A percentile compares a stretch with the other conserved stretches of the same genome.
phyloP scores from a whole-genome alignment of 2,113 vertebrate species.

The Spermophilus dauricus region DNA sequence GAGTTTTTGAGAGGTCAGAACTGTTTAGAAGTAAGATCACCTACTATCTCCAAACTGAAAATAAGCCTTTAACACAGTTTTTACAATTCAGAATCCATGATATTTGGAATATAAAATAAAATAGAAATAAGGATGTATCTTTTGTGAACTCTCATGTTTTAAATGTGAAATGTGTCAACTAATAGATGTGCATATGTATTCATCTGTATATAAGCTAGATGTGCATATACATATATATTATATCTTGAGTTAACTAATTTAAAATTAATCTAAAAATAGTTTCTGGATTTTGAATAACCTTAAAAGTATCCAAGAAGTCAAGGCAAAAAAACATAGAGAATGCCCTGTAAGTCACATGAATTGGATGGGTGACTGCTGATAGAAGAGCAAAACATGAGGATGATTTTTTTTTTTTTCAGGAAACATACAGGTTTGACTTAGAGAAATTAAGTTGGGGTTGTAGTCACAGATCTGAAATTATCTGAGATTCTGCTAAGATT shows the following conservation, averaged over 20 bases:
- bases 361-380: background rate
- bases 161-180: slow-evolving; percentile 21
- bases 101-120: background rate
- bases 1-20: background rate
- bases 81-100: background rate
- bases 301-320: slow-evolving; percentile 7
- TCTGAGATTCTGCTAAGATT: slow-evolving; percentile 36
- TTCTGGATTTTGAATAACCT: slow-evolving; percentile 46
- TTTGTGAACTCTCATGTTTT: slow-evolving; percentile 44
- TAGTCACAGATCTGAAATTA: background rate
- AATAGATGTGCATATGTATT: background rate
- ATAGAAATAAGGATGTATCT: slow-evolving; percentile 27
- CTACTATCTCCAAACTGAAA: slow-evolving; percentile 10
- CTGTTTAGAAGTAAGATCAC: slow-evolving; percentile 31
- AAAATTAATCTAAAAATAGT: slow-evolving; percentile 8
- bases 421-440: background rate
- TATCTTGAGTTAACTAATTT: background rate
- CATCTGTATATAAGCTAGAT: background rate
- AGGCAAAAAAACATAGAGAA: background rate
- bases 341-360: background rate
- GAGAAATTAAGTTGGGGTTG: background rate
- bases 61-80: slow-evolving; percentile 13
- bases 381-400: background rate
- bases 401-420: background rate
- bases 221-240: background rate